phyloP scores from a whole-genome alignment of 2,113 vertebrate species.

The Taxidea taxus region DNA sequence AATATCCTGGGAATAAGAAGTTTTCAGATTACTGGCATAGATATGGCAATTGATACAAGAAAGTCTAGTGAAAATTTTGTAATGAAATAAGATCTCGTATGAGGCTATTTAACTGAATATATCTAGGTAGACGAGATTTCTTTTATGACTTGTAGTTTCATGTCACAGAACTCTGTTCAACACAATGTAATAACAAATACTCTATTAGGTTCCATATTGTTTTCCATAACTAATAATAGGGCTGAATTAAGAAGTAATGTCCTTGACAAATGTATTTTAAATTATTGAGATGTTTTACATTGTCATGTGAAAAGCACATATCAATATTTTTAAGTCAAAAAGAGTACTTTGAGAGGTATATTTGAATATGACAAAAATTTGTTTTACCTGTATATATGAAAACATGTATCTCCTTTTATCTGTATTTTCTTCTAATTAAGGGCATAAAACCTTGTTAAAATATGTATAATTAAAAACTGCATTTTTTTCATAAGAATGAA shows the following conservation, averaged over 20 bases:
- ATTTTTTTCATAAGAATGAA: background rate
- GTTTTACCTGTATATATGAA: background rate
- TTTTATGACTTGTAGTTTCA: background rate
- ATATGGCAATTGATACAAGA: background rate
- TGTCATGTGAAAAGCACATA: background rate
- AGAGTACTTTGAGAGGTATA: background rate
- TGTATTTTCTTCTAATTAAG: background rate
- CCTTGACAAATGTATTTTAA: background rate
- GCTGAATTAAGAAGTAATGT: background rate
- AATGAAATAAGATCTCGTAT: background rate
- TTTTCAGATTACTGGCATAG: background rate
- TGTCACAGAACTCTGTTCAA: background rate
- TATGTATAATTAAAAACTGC: background rate
- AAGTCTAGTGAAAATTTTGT: background rate
- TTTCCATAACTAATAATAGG: background rate
- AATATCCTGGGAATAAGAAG: background rate
- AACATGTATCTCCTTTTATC: background rate
- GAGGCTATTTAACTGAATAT: background rate
- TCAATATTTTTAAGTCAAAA: background rate
- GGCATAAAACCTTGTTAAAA: background rate
- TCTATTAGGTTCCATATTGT: background rate
- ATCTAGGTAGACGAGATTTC: background rate
- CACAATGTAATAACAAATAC: background rate
- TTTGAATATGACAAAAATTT: background rate
- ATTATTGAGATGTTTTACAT: background rate